A percentile compares a stretch with the other conserved stretches of the same genome.
These are phyloP conservation scores for Leptinotarsa lineolata DNA, from an alignment of 1,140 invertebrate genomes.

Conservation along the genomic window DNA sequence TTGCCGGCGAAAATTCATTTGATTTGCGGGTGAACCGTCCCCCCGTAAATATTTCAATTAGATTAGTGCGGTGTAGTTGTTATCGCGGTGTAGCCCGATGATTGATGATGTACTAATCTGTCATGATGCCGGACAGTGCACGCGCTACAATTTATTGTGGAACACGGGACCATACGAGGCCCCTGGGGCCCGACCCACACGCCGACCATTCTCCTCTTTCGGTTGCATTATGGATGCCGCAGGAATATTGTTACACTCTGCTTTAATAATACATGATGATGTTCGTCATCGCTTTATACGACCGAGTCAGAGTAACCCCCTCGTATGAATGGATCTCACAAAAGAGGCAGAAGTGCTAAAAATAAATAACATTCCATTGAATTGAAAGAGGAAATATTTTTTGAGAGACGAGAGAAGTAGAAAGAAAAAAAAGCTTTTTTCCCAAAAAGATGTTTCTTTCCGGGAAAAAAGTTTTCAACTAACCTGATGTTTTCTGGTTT, in stretches of 20 bases:
- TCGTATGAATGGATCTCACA: background rate
- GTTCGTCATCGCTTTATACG: background rate
- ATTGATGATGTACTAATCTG: constrained; percentile 56
- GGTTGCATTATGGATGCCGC: constrained; percentile 25
- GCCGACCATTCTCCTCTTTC: background rate
- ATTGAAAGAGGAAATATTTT: too few relatives aligned
- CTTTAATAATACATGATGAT: constrained; percentile 23
- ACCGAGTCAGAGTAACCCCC: background rate
- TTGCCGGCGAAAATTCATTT: background rate
- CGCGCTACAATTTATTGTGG: constrained; percentile 51
- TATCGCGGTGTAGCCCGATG: constrained; percentile 44
- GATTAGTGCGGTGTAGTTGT: constrained; percentile 47
- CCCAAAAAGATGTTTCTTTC: too few relatives aligned
- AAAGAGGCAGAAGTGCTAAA: too few relatives aligned
- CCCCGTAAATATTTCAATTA: constrained; percentile 51
- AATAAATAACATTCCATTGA: too few relatives aligned
- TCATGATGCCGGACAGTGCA: constrained; percentile 52
- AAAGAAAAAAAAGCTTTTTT: too few relatives aligned
- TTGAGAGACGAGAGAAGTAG: too few relatives aligned
- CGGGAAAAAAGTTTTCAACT: too few relatives aligned
- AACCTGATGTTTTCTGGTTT: too few relatives aligned
- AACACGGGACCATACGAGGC: constrained; percentile 4
- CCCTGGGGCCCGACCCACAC: constrained; percentile 13
- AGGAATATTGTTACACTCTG: constrained; percentile 24
- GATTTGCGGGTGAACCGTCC: background rate